Percentiles rank a stretch among this genome's conserved stretches.
Evolutionary conservation across 1,140 invertebrate genomes (phyloP).

Genomic region (Ridgeia piscesae): DNA sequence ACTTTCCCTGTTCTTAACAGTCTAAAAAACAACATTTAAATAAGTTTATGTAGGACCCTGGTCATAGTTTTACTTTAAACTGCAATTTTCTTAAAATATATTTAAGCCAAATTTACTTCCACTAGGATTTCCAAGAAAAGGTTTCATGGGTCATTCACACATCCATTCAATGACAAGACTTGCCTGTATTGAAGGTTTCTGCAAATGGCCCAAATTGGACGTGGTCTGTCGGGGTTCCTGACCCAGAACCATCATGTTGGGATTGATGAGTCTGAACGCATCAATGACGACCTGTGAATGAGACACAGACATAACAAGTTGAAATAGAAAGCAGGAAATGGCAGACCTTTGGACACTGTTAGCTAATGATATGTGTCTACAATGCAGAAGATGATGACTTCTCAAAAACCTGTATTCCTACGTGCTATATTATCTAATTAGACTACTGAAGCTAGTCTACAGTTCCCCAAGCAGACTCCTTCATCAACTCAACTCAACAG

Average conservation of each 20-base stretch:
- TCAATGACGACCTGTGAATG: constrained; percentile 61
- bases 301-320: not conserved
- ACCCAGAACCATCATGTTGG: constrained; percentile 98
- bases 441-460: too few relatives aligned
- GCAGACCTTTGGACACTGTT: not conserved
- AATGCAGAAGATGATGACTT: too few relatives aligned
- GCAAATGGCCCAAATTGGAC: constrained; percentile 96
- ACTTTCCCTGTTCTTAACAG: too few relatives aligned
- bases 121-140: not conserved
- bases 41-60: too few relatives aligned
- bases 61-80: too few relatives aligned
- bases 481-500: not conserved
- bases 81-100: too few relatives aligned
- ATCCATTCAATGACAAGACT: not conserved
- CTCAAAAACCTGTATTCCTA: too few relatives aligned
- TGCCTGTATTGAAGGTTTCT: constrained; percentile 95
- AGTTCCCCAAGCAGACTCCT: not conserved
- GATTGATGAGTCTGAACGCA: constrained; percentile 84
- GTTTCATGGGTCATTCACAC: not conserved
- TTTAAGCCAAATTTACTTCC: too few relatives aligned
- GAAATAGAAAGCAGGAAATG: not conserved
- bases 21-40: too few relatives aligned
- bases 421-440: too few relatives aligned
- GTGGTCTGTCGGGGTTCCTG: constrained; percentile 99
- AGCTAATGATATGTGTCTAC: too few relatives aligned